Evolutionary conservation across 2,113 vertebrate genomes (phyloP).

Genomic region (Tenebrosternarchus preto): DNA sequence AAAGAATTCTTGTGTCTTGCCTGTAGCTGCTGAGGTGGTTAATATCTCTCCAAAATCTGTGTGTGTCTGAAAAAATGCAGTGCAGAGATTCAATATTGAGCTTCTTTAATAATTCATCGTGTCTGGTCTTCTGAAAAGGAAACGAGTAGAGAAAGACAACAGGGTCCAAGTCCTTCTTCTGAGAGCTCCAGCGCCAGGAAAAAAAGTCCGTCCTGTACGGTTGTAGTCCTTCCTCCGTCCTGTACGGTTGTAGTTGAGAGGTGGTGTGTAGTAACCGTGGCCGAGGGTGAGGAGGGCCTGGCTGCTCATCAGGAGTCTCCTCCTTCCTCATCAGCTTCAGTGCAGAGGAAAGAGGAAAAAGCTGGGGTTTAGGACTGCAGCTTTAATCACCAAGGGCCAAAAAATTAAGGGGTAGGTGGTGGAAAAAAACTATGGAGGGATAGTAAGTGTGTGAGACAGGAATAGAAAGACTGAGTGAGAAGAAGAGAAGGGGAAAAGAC

Average conservation of each 20-base stretch:
- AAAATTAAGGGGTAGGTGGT: no score
- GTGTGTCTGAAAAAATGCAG: slow-evolving; percentile 24
- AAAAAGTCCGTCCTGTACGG: slow-evolving; percentile 41
- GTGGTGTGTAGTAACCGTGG: no score
- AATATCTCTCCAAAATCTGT: slow-evolving; percentile 1
- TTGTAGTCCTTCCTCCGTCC: slow-evolving; percentile 39
- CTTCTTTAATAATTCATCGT: slow-evolving; percentile 38
- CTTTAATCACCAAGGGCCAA: neutral
- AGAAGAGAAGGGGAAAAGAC: neutral
- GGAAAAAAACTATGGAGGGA: neutral
- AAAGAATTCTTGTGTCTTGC: neutral
- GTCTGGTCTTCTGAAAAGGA: slow-evolving; percentile 29
- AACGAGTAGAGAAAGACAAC: slow-evolving; percentile 8
- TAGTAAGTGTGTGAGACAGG: neutral
- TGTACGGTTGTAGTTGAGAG: slow-evolving; percentile 21
- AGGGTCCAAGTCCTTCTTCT: slow-evolving; percentile 36
- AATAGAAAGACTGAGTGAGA: neutral
- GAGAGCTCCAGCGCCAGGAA: slow-evolving; percentile 34
- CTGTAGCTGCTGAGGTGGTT: slow-evolving; percentile 6
- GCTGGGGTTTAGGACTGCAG: no score
- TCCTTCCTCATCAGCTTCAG: no score
- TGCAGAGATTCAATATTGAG: slow-evolving; percentile 27
- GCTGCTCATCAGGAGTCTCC: no score
- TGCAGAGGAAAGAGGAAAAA: no score
- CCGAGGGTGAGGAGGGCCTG: no score